phyloP scores from a whole-genome alignment of 1,140 invertebrate species.

The Daktulosphaira vitifoliae region DNA sequence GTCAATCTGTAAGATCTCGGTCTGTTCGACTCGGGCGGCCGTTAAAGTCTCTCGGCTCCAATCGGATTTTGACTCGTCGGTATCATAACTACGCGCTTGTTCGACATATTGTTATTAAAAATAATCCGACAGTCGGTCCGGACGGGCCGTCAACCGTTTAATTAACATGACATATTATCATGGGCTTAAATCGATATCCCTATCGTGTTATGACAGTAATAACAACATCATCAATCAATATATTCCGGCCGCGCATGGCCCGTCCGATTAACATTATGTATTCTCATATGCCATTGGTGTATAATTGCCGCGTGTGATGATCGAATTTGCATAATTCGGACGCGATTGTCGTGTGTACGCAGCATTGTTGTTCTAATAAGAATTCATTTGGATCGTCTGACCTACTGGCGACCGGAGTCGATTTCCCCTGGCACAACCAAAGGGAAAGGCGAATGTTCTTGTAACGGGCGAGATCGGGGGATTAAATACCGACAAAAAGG shows the following conservation, averaged over 20 bases:
- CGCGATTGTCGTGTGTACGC: too few species aligned
- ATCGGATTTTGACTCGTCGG: neutral
- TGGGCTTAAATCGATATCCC: conserved; percentile 29
- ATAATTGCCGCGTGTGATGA: neutral
- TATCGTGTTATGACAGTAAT: conserved; percentile 32
- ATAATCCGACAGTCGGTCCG: conserved; percentile 27
- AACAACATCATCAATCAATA: conserved; percentile 33
- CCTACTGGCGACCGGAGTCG: too few species aligned
- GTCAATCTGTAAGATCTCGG: too few species aligned
- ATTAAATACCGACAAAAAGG: conserved; percentile 10
- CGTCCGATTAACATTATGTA: conserved; percentile 23
- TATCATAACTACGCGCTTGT: neutral
- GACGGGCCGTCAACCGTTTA: conserved; percentile 31
- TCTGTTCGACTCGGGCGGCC: too few species aligned
- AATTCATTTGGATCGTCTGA: too few species aligned
- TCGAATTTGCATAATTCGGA: conserved; percentile 25
- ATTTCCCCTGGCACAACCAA: too few species aligned
- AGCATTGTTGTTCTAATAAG: too few species aligned
- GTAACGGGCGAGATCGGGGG: neutral
- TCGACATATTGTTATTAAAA: conserved; percentile 25
- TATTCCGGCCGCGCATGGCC: neutral
- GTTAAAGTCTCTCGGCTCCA: conserved; percentile 16
- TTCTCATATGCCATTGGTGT: neutral
- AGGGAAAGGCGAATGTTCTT: too few species aligned
- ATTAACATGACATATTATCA: conserved; percentile 33